These are phyloP conservation scores for Tangara arthus DNA, from an alignment of 2,797 vertebrate species.

Conservation along the genomic window DNA sequence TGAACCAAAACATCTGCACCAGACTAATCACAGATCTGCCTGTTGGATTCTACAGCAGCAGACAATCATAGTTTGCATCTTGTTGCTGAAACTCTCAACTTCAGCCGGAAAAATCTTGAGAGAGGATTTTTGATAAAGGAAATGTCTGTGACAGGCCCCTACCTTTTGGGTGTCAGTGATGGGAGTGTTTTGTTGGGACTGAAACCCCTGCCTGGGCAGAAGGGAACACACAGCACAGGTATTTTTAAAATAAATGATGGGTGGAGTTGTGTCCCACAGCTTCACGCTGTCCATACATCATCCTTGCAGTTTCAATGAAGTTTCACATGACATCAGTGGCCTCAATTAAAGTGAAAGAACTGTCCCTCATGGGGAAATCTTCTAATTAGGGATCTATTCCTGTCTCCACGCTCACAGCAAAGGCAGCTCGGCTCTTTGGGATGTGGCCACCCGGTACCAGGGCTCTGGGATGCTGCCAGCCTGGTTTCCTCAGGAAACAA, in stretches of 20 bases:
- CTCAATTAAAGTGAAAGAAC: not conserved
- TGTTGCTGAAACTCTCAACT: no score
- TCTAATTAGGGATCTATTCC: conserved; percentile 59
- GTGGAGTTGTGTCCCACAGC: not conserved
- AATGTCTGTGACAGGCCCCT: no score
- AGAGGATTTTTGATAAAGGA: no score
- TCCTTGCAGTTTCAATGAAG: not conserved
- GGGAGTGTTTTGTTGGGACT: not conserved
- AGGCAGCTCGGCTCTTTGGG: not conserved
- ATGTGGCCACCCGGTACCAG: not conserved
- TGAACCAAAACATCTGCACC: no score
- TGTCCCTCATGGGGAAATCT: not conserved
- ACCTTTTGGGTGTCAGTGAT: not conserved
- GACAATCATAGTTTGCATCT: no score
- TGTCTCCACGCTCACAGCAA: not conserved
- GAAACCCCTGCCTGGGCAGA: not conserved
- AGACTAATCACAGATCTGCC: no score
- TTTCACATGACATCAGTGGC: conserved; percentile 15
- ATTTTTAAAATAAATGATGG: not conserved
- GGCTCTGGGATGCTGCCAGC: not conserved
- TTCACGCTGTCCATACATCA: not conserved
- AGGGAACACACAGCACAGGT: not conserved
- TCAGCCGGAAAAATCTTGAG: no score
- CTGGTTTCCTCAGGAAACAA: not conserved
- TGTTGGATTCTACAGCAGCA: no score